A percentile compares a stretch with the other conserved stretches of the same genome.
phyloP scores from a whole-genome alignment of 2,797 vertebrate species.

The Knipowitschia caucasica region DNA sequence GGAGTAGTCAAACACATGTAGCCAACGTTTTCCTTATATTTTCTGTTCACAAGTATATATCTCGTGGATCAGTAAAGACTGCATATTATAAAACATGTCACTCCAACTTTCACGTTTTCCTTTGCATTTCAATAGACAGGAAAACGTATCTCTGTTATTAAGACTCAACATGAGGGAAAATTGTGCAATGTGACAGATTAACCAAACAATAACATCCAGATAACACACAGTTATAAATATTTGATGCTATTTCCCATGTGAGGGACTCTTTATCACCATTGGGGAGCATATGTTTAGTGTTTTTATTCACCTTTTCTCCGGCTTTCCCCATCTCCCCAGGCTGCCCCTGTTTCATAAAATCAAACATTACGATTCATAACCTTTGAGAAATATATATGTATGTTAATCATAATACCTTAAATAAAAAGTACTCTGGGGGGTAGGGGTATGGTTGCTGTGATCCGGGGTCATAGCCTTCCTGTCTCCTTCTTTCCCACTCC shows the following conservation, averaged over 20 bases:
- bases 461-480: slow-evolving; percentile 52
- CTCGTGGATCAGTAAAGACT: too few relatives aligned
- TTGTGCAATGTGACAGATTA: too few relatives aligned
- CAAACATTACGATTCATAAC: background rate
- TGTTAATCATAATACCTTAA: slow-evolving; percentile 70
- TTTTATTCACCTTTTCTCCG: slow-evolving; percentile 75
- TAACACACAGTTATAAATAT: background rate
- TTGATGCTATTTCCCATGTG: background rate
- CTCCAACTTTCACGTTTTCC: too few relatives aligned
- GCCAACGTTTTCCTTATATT: too few relatives aligned
- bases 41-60: too few relatives aligned
- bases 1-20: too few relatives aligned
- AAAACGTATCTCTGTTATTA: too few relatives aligned
- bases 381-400: background rate
- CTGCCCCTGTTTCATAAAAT: slow-evolving; percentile 69
- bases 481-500: slow-evolving; percentile 23
- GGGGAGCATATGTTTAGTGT: background rate
- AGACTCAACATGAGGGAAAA: too few relatives aligned
- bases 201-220: too few relatives aligned
- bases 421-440: slow-evolving; percentile 62
- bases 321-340: slow-evolving; percentile 73
- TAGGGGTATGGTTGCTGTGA: slow-evolving; percentile 51
- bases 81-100: too few relatives aligned
- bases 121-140: too few relatives aligned
- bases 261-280: background rate